phyloP scores from a whole-genome alignment of 2,797 vertebrate genomes.

The Pseudochromis fuscus region DNA sequence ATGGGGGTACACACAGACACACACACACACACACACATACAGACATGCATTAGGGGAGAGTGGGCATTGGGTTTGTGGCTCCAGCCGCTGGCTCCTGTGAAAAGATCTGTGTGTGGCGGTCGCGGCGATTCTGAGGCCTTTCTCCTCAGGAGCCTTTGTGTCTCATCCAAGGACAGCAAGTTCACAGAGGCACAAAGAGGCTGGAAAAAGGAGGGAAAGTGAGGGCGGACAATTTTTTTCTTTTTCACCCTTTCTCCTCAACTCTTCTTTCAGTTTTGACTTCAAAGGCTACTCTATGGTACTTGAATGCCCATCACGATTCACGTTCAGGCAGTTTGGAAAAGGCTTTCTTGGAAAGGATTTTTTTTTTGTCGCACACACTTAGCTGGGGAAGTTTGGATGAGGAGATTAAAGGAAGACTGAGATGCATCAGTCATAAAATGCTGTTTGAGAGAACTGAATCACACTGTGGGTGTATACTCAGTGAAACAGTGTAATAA shows the following conservation, averaged over 20 bases:
- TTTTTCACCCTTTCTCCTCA: constrained; percentile 38
- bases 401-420: constrained; percentile 38
- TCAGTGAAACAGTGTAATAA: constrained; percentile 18
- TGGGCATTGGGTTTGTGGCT: constrained; percentile 56
- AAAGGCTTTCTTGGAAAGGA: constrained; percentile 39
- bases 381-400: constrained; percentile 26
- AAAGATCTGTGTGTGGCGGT: constrained; percentile 77
- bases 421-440: constrained; percentile 36
- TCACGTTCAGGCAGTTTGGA: constrained; percentile 45
- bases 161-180: constrained; percentile 76
- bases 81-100: constrained; percentile 58
- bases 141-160: constrained; percentile 81
- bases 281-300: constrained; percentile 67
- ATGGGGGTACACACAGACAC: constrained; percentile 45
- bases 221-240: constrained; percentile 57
- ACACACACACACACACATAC: constrained; percentile 41
- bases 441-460: constrained; percentile 13
- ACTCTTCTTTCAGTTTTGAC: constrained; percentile 59
- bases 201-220: constrained; percentile 75
- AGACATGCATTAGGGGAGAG: constrained; percentile 38
- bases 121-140: constrained; percentile 64
- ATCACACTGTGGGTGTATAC: not conserved
- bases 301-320: constrained; percentile 62
- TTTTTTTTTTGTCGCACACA: constrained; percentile 44
- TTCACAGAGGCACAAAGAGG: constrained; percentile 80